Conservation (phyloP, 2,113 vertebrate species). For the Muntiacus muntjak region DNA sequence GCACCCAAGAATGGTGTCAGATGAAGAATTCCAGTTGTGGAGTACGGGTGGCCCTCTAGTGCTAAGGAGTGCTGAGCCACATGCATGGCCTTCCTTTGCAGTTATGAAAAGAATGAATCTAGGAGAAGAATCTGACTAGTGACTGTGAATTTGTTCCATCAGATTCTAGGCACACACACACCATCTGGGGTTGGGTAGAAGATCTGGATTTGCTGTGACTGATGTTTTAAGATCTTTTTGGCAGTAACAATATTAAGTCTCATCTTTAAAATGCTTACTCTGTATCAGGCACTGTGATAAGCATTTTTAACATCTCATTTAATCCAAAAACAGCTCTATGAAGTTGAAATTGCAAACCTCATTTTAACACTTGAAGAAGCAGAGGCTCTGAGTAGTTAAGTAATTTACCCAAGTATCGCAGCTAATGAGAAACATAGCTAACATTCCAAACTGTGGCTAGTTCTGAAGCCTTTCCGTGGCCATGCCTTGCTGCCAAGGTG, state of each 20-base stretch:
- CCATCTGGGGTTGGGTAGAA: background rate
- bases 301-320: constrained; percentile 25
- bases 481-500: background rate
- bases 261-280: background rate
- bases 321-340: background rate
- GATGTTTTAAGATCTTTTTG: background rate
- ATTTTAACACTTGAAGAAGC: background rate
- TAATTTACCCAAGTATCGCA: background rate
- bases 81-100: background rate
- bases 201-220: background rate
- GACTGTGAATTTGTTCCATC: background rate
- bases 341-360: background rate
- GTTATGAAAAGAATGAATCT: background rate
- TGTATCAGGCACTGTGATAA: background rate
- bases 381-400: background rate
- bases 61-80: background rate
- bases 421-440: background rate
- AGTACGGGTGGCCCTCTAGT: fast-evolving
- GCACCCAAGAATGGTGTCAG: background rate
- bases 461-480: background rate
- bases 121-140: background rate
- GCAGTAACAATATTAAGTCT: background rate
- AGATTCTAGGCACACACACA: background rate
- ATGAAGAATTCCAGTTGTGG: background rate
- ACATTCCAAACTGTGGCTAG: background rate